Percentiles rank a stretch among this genome's conserved stretches.
phyloP scores from a whole-genome alignment of 2,888 invertebrate genomes.

The Agrenia bidenticulata region DNA sequence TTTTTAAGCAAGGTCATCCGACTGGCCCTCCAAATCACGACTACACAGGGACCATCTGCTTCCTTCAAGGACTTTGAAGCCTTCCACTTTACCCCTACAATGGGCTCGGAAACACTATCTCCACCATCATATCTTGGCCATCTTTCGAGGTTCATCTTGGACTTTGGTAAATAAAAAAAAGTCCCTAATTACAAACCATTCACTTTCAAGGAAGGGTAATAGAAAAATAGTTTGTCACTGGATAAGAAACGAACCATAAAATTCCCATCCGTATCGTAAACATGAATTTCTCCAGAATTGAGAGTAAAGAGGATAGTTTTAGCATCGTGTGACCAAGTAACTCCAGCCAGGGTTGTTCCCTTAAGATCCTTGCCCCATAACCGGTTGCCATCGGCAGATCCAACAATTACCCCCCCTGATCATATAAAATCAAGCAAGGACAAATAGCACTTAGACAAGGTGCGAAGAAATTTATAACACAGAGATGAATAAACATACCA shows the following conservation, averaged over 20 bases:
- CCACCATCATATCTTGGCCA: constrained; percentile 37
- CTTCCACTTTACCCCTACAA: constrained; percentile 49
- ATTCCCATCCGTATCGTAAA: constrained; percentile 89
- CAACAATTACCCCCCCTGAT: constrained; percentile 84
- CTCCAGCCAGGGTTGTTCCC: constrained; percentile 74
- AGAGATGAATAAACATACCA: constrained; percentile 69
- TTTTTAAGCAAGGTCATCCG: constrained; percentile 36
- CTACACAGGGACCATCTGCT: constrained; percentile 39
- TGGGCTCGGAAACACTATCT: constrained; percentile 44
- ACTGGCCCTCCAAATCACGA: constrained; percentile 47
- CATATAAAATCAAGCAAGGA: background rate
- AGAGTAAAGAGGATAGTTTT: constrained; percentile 85
- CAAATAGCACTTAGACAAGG: too few relatives aligned
- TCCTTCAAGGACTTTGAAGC: constrained; percentile 32
- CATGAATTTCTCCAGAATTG: constrained; percentile 85
- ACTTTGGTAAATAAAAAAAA: too few relatives aligned
- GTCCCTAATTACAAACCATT: background rate
- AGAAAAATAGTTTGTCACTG: too few relatives aligned
- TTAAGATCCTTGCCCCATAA: constrained; percentile 98
- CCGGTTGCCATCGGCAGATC: constrained; percentile 95
- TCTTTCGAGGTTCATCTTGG: constrained; percentile 58
- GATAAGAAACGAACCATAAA: constrained; percentile 59
- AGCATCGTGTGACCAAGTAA: constrained; percentile 97
- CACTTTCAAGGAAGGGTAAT: too few relatives aligned
- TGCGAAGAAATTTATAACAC: too few relatives aligned